phyloP scores from a whole-genome alignment of 2,113 vertebrate genomes.

The Phrynosoma platyrhinos region DNA sequence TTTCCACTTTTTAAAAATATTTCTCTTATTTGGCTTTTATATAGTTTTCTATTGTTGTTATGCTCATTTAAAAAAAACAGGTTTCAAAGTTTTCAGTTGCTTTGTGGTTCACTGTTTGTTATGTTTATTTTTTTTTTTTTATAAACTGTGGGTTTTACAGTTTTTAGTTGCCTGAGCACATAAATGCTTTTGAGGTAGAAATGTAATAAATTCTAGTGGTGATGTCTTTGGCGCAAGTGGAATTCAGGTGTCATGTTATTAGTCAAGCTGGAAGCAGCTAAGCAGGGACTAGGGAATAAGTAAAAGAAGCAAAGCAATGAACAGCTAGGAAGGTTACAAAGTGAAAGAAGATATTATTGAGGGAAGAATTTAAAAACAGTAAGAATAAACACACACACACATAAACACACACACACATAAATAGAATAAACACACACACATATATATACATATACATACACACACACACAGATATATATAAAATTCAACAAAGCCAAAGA shows the following conservation, averaged over 20 bases:
- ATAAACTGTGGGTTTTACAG: background rate
- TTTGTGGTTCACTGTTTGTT: background rate
- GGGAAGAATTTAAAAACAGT: background rate
- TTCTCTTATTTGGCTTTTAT: background rate
- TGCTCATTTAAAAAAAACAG: too few relatives aligned
- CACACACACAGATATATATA: too few relatives aligned
- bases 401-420: too few relatives aligned
- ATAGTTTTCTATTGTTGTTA: background rate
- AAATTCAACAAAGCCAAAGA: too few relatives aligned
- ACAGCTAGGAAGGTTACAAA: background rate
- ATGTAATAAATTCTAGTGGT: background rate
- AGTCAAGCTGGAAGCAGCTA: too few relatives aligned
- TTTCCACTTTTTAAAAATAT: background rate
- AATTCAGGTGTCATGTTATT: background rate
- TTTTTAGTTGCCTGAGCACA: background rate
- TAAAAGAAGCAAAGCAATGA: background rate
- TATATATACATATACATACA: too few relatives aligned
- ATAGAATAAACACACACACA: too few relatives aligned
- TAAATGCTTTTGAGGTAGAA: background rate
- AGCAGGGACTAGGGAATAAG: background rate
- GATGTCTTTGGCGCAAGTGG: background rate
- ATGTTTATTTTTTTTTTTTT: background rate
- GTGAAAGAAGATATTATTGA: background rate
- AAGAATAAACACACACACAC: background rate
- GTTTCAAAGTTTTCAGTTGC: too few relatives aligned